Percentiles rank a stretch among this genome's conserved stretches.
phyloP scores from a whole-genome alignment of 2,113 vertebrate species.

The Cephalopholis sonnerati region DNA sequence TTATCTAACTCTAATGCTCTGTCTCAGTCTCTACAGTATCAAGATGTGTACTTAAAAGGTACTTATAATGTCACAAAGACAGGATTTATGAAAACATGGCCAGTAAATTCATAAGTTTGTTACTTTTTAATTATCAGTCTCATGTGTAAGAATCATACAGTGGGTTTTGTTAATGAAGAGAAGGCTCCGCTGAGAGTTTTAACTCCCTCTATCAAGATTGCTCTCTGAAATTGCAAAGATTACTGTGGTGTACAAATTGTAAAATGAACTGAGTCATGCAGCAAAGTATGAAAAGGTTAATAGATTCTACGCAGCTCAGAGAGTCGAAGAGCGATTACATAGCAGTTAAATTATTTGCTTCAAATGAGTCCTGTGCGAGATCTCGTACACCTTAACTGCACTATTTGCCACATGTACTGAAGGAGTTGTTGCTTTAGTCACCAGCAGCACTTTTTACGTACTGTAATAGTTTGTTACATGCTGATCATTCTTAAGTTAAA shows the following conservation, averaged over 20 bases:
- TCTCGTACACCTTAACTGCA: conserved; percentile 28
- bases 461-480: conserved; percentile 56
- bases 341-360: conserved; percentile 39
- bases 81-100: not conserved
- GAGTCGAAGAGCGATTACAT: conserved; percentile 35
- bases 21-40: not conserved
- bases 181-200: conserved; percentile 10
- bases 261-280: conserved; percentile 48
- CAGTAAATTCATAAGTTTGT: not conserved
- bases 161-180: conserved; percentile 22
- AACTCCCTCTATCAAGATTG: conserved; percentile 21
- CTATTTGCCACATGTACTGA: conserved; percentile 35
- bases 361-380: conserved; percentile 47
- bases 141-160: not conserved
- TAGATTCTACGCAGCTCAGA: conserved; percentile 15
- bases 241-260: conserved; percentile 17
- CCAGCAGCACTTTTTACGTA: conserved; percentile 45
- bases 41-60: not conserved
- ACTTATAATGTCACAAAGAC: not conserved
- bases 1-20: not conserved
- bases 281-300: conserved; percentile 34
- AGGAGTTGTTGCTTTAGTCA: conserved; percentile 48
- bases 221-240: conserved; percentile 40
- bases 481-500: conserved; percentile 77
- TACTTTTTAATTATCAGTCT: conserved; percentile 15